Percentiles rank a stretch among this genome's conserved stretches.
Conservation (phyloP, 2,113 vertebrate species). For the Callospermophilus lateralis region DNA sequence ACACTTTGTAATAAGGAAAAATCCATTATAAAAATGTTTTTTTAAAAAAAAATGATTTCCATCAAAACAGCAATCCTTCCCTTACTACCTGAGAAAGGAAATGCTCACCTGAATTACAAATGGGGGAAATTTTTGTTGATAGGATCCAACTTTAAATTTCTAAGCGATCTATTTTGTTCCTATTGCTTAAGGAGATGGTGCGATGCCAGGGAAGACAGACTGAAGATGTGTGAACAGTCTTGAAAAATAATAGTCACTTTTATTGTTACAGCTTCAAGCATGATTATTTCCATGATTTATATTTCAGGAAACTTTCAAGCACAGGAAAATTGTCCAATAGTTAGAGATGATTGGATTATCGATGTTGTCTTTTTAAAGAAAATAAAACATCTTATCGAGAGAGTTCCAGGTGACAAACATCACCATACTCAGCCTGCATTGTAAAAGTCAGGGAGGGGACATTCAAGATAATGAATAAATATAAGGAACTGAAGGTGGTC, state of each 20-base stretch:
- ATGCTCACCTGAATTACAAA: constrained; percentile 50
- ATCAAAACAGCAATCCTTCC: constrained; percentile 39
- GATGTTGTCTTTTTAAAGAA: constrained; percentile 51
- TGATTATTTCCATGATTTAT: constrained; percentile 60
- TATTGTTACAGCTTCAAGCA: constrained; percentile 45
- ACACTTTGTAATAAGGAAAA: constrained; percentile 62
- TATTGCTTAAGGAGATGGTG: constrained; percentile 45
- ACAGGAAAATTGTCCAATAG: constrained; percentile 46
- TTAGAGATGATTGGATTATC: constrained; percentile 50
- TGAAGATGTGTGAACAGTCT: not conserved
- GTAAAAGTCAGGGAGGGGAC: not conserved
- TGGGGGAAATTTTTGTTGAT: not conserved
- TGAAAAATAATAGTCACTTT: constrained; percentile 50
- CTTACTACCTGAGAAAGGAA: constrained; percentile 28
- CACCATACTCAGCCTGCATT: not conserved
- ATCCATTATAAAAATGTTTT: not conserved
- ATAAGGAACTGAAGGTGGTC: not conserved
- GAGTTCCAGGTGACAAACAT: not conserved
- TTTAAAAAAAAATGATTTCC: not conserved
- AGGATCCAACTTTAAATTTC: constrained; percentile 53
- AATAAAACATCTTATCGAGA: constrained; percentile 63
- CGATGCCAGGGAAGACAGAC: constrained; percentile 1
- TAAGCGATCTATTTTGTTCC: constrained; percentile 61
- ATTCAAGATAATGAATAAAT: not conserved
- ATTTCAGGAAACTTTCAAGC: constrained; percentile 53